Base-by-base conservation (phyloP, 2,888 invertebrate genomes). In the Cephonodes hylas region DNA sequence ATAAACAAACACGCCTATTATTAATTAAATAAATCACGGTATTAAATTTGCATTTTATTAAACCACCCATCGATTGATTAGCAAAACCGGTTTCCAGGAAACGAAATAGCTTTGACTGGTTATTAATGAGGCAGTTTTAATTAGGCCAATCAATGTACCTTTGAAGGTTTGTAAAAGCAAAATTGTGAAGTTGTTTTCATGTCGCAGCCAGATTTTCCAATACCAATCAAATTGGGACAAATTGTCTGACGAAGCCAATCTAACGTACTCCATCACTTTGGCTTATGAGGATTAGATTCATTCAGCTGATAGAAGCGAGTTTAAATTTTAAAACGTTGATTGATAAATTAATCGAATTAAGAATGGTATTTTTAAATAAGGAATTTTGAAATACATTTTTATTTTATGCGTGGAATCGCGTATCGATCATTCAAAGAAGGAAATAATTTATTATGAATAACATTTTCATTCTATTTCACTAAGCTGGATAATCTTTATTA, bases 151-250 rank as follows among this genome's bases (percentile, higher is more conserved):
- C 83, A 78, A 81, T 81, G 79, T 68, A 79, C 76, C 75, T 77
- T 81, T 75, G 72, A n/a, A n/a, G n/a, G 80, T 67, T 74, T 71
- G 77, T 81, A 81, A 84, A 86, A 79, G 79, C 76, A 74, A 77
- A 84, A 79, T 83, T 79, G 75, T 77, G 70, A 76, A 78, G 80
- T 83, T 82, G 84, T 87, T 86, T 86, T 83, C 86, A 84, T 83
- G 75, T 87, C 84, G 83, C 79, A 75, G 78, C 75, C 90, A 90
- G 88, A 84, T 90, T 89, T 77, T 79, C 77, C 74, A 75, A 77
- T 84, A 84, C 85, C 89, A 85, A 89, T 89, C 91, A 89, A 90
- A 90, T 91, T 90, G 90, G 83, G 79, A 74, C 67, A 82, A 84
- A 88, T 89, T 87, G 87, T 84, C 79, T 80, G 79, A 64, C 75